Evolutionary conservation across 2,113 vertebrate species (phyloP).

Genomic region (Cromileptes altivelis): DNA sequence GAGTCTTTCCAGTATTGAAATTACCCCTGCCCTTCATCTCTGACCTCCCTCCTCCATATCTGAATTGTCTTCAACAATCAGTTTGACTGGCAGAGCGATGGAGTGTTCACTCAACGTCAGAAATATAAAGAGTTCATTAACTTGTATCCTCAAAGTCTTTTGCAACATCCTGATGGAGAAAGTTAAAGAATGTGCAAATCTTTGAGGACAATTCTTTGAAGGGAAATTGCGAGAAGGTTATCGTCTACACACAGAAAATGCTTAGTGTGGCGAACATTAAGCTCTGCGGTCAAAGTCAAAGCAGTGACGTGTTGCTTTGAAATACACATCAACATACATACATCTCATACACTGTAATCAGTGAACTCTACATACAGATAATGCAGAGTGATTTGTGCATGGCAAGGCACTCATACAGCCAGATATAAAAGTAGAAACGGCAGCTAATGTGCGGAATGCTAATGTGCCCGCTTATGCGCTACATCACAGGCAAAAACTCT

Average conservation of each 20-base stretch:
- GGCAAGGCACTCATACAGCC: too few relatives aligned
- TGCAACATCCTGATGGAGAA: not conserved
- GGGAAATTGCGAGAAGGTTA: not conserved
- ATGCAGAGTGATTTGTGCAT: not conserved
- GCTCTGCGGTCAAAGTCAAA: not conserved
- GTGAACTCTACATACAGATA: not conserved
- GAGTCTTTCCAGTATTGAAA: constrained; percentile 45
- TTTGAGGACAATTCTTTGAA: not conserved
- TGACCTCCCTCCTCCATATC: constrained; percentile 26
- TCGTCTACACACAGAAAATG: not conserved
- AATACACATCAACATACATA: not conserved
- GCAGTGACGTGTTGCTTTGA: not conserved
- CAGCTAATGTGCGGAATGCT: too few relatives aligned
- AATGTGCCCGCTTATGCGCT: too few relatives aligned
- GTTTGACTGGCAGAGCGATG: constrained; percentile 52
- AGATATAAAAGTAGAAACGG: too few relatives aligned
- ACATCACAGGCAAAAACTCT: too few relatives aligned
- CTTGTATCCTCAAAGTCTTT: constrained; percentile 14
- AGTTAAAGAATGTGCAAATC: constrained; percentile 1
- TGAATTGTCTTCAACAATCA: constrained; percentile 46
- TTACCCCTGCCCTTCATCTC: constrained; percentile 51
- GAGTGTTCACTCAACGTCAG: constrained; percentile 1
- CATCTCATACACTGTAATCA: not conserved
- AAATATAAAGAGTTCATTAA: constrained; percentile 33
- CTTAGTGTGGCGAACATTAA: not conserved